Evolutionary conservation across 2,113 vertebrate genomes (phyloP), one percentile per base, ranked within the genome.

Genomic region (Podarcis cretensis): DNA sequence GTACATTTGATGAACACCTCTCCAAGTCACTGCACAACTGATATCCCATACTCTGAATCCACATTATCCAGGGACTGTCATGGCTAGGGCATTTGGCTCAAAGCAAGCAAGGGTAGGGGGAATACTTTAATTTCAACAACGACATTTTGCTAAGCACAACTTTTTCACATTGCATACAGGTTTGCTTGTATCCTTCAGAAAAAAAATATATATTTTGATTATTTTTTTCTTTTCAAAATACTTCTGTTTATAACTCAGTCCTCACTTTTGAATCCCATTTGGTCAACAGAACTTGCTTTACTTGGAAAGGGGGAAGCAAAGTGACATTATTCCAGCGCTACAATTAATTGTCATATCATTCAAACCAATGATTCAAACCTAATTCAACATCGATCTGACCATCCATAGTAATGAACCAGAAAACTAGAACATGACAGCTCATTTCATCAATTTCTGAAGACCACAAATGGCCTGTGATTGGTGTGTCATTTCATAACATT

Each of bases 161-260:
- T 48, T 21, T 79, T 30, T 18, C 63, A 37, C 21, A 1, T 66
- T 54, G 21, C 48, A 12, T 35, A 12, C 86, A 12, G 6, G 21
- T 71, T 40, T 75, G 25, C 54, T 75, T 80, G 63, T 74, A 1
- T 73, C 27, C 25, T 90, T 12, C 27, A 66, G 73, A 10, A 25
- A 37, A 37, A 37, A 37, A 37, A 2, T 3, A 3, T 37, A 37
- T 37, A 2, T 37, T 37, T 3, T 37, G 35, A 37, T 37, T 37
- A 37, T 37, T 37, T 2, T 80, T 90, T 74, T 86, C 35, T 68
- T 87, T 84, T 89, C 16, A 59, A 87, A 91, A 63, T 63, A 18
- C 13, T 63, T 63, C 18, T 63, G 59, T 63, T 63, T 63, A 63
- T 88, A 85, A 2, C 1, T 75, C 20, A 68, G 23, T 23, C 66